phyloP scores from a whole-genome alignment of 2,888 invertebrate species.

The Agonopterix subpropinquella region DNA sequence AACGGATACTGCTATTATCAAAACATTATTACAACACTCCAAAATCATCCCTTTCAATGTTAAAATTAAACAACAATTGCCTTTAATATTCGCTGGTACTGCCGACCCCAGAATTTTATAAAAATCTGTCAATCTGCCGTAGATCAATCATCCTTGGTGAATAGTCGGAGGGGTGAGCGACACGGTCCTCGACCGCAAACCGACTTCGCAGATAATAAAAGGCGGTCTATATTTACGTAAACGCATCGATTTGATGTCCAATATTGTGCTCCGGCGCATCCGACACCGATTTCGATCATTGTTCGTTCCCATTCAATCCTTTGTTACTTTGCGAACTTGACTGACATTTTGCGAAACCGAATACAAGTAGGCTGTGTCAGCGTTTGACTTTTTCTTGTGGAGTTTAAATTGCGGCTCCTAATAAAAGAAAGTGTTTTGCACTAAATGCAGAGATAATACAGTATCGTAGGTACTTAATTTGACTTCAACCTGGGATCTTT shows the following conservation, averaged over 20 bases:
- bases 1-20: constrained; percentile 74
- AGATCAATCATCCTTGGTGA: constrained; percentile 72
- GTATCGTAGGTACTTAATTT: too few species aligned
- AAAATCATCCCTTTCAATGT: constrained; percentile 64
- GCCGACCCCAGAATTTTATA: constrained; percentile 60
- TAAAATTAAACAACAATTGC: constrained; percentile 77
- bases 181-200: constrained; percentile 52
- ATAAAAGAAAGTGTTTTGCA: too few species aligned
- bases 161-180: constrained; percentile 55
- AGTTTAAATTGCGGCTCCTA: too few species aligned
- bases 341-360: constrained; percentile 44
- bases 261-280: constrained; percentile 55
- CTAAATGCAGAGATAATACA: too few species aligned
- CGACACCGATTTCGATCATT: constrained; percentile 46
- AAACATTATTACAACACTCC: constrained; percentile 76
- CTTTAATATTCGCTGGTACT: constrained; percentile 71
- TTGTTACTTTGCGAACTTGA: constrained; percentile 41
- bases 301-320: constrained; percentile 33
- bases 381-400: constrained; percentile 2
- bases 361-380: constrained; percentile 32
- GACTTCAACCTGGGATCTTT: too few species aligned
- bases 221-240: constrained; percentile 70
- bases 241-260: constrained; percentile 66
- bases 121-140: constrained; percentile 73
- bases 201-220: constrained; percentile 67